phyloP scores from a whole-genome alignment of 2,888 invertebrate species.

The Hyposoter dolosus region DNA sequence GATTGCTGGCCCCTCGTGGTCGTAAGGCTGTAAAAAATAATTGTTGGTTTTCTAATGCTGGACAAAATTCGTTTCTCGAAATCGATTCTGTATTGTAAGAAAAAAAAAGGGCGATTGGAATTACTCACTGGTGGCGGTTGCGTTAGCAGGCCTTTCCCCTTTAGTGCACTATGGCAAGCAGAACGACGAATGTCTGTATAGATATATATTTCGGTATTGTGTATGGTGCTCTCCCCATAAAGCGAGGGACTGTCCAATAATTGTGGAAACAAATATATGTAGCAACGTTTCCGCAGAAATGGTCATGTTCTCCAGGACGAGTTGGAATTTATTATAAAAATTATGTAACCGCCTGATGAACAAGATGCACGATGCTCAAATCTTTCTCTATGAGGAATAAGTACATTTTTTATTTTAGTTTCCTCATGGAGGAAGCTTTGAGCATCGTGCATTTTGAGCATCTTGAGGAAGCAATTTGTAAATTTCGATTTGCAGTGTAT shows the following conservation, averaged over 20 bases:
- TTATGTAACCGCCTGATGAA: too few relatives aligned
- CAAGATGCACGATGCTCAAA: too few relatives aligned
- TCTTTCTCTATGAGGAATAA: too few relatives aligned
- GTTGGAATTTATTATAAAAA: neutral
- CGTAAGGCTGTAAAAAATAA: constrained; percentile 12
- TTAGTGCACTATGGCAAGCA: too few relatives aligned
- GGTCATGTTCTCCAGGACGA: neutral
- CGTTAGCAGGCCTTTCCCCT: constrained; percentile 7
- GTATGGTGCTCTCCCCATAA: neutral
- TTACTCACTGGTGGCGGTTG: constrained; percentile 1
- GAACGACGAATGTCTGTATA: constrained; percentile 11
- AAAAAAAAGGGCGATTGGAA: constrained; percentile 27
- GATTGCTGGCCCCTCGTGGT: neutral
- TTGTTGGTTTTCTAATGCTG: neutral
- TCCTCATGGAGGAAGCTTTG: too few relatives aligned
- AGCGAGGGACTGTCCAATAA: constrained; percentile 9
- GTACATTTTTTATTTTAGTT: too few relatives aligned
- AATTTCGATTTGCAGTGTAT: too few relatives aligned
- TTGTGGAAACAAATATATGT: constrained; percentile 33
- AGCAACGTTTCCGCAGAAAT: neutral
- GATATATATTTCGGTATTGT: neutral
- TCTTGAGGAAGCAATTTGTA: too few relatives aligned
- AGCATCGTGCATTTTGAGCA: too few relatives aligned
- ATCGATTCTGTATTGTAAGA: constrained; percentile 15
- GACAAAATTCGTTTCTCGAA: constrained; percentile 11